These are phyloP conservation scores for Vanacampus margaritifer DNA, from an alignment of 2,113 vertebrate genomes.

Conservation along the genomic window DNA sequence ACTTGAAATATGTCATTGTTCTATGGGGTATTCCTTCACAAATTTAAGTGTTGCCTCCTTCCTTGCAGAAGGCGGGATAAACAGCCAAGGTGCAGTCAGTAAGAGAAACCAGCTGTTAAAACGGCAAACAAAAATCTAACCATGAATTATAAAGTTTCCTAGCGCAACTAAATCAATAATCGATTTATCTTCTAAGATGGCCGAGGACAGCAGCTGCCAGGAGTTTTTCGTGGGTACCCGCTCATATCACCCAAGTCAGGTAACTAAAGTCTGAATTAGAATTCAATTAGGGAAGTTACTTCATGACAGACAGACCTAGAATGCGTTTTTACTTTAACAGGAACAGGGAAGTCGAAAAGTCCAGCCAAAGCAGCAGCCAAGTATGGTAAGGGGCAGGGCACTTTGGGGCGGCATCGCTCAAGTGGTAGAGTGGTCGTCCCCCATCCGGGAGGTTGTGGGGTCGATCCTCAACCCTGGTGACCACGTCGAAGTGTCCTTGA, in stretches of 20 bases:
- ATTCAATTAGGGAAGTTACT: not conserved
- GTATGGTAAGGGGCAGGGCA: conserved; percentile 48
- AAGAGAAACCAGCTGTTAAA: conserved; percentile 14
- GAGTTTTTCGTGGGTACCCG: conserved; percentile 68
- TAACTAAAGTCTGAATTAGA: conserved; percentile 20
- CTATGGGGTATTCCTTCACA: not conserved
- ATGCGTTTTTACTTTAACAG: conserved; percentile 19
- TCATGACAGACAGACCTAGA: not conserved
- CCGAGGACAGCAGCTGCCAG: conserved; percentile 58
- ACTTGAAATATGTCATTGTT: not conserved
- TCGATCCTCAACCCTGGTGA: too few relatives aligned
- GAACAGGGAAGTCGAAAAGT: conserved; percentile 63
- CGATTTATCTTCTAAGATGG: conserved; percentile 49
- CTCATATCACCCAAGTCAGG: conserved; percentile 69
- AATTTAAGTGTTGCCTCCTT: conserved; percentile 4
- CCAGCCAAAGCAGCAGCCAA: conserved; percentile 63
- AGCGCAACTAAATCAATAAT: not conserved
- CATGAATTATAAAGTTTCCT: not conserved
- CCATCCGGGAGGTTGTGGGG: too few relatives aligned
- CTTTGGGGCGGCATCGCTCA: not conserved
- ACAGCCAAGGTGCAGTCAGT: conserved; percentile 61
- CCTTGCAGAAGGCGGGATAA: conserved; percentile 44
- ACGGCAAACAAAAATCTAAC: conserved; percentile 1
- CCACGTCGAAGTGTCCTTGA: too few relatives aligned
- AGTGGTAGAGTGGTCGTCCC: too few relatives aligned